Base-by-base conservation (phyloP, 1,140 invertebrate genomes). In the Hyphantria cunea region DNA sequence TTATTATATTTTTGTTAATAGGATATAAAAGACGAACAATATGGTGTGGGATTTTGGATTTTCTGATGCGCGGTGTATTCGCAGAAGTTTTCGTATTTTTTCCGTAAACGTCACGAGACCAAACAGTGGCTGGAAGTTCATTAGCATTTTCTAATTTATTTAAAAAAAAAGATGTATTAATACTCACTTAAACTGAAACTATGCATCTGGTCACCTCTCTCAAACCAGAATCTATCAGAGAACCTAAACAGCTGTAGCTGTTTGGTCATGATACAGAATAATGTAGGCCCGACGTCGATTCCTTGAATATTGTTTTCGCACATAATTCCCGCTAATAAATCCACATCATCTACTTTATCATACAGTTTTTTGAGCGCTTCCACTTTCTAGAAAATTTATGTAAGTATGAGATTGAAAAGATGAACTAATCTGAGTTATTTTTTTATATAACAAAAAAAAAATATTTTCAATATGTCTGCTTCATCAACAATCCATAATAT, bases 271-370 rank as follows among this genome's bases (percentile, higher is more conserved):
- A 98, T 94, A 76, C 96, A 98, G 14, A 93, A 93, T 76, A 97
- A 96, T 0, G 96, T 97, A 2, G 96, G 96, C 0, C 96, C 97
- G 3, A 97, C 87, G 32, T 95, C 78, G 6, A 93, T 93, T n/a
- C 93, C 94, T 0, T 93, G 90, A 1, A 93, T 81, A 4, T 92
- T 81, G 42, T 85, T 91, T 78, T 98, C 96, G 7, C 94, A 92
- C 76, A 96, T 92, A 14, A 95, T 95, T 13, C 95, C 96, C 51
- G 96, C 92, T 64, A 96, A 92, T 0, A 98, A 91, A 80, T 98
- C 97, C n/a, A 97, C 93, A 72, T 98, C 96, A n/a, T 95, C 91
- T 45, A 95, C 93, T 67, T 90, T 88, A 6, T 84, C 78, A 74
- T 95, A 96, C 0, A 94, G 64, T 25, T 58, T 70, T 59, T 89